Percentiles rank a stretch among this genome's conserved stretches.
Evolutionary conservation across 2,797 vertebrate species (phyloP).

Genomic region (Centroberyx gerrardi): DNA sequence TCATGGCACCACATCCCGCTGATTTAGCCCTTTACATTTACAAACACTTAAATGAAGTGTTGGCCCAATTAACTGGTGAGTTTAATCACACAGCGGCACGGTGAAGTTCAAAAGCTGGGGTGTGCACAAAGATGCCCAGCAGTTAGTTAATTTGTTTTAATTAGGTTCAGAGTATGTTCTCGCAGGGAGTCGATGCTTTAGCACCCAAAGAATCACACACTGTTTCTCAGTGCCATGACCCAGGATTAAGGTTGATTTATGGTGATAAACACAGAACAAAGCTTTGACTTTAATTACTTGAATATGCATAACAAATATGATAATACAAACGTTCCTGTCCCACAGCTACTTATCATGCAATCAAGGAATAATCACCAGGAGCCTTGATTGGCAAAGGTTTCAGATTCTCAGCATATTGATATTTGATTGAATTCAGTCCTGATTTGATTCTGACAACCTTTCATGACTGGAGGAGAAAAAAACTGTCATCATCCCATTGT

Average conservation of each 20-base stretch:
- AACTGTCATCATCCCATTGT: constrained; percentile 1
- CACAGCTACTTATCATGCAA: neutral
- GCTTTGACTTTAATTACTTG: neutral
- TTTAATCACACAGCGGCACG: constrained; percentile 2
- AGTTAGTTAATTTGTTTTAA: constrained; percentile 12
- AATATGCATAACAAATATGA: neutral
- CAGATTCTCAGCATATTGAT: constrained; percentile 12
- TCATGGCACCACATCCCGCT: neutral
- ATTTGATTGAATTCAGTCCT: constrained; percentile 13
- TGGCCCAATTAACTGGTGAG: neutral
- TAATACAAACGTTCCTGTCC: neutral
- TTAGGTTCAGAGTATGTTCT: constrained; percentile 3
- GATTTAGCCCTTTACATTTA: neutral
- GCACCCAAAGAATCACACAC: neutral
- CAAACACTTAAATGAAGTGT: neutral
- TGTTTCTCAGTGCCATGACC: neutral
- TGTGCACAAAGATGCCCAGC: neutral
- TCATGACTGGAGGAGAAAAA: constrained; percentile 17
- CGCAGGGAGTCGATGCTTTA: neutral
- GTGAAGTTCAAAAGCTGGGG: neutral
- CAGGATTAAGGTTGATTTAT: neutral
- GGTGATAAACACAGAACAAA: constrained; percentile 4
- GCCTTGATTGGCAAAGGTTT: constrained; percentile 8
- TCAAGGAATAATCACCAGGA: neutral
- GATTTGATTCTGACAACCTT: constrained; percentile 24